Evolutionary conservation across 2,797 vertebrate species (phyloP), one percentile per base, ranked within the genome.

Genomic region (Miichthys miiuy): DNA sequence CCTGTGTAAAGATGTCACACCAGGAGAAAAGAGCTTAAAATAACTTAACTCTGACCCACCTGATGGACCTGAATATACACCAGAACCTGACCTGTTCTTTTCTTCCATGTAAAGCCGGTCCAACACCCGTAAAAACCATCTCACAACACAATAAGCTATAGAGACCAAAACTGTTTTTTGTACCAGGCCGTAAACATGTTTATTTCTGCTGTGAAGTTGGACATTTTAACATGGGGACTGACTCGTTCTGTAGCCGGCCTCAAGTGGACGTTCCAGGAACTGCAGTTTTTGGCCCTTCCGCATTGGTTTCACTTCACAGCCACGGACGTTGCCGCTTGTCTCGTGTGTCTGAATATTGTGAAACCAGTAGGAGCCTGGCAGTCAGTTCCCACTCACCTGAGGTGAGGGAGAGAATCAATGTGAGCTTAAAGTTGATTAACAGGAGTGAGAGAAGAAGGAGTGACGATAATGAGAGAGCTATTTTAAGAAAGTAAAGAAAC

Each of bases 1-100:
- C 50, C 55, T 16, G 38, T 42, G 70, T 46, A 6, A 54, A 64
- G n/a, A 77, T 51, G 21, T 70, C 38, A 57, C 50, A 62, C 10
- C 38, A 68, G 68, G 21, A 63, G 44, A 72, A 17, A 4, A 23
- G 13, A 16, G 20, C 17, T 62, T 61, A 13, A 75, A 52, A 55
- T 54, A 50, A 20, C 46, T 41, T 16, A 47, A 50, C 51, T n/a
- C 8, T 75, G 66, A 71, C 63, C 17, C 9, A 66, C 38, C 46
- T 70, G 38, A 27, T n/a, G 27, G n/a, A 9, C 25, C 41, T 55
- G 14, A 47, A 25, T n/a, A 42, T 25, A 60, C 11, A 8, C 52
- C 30, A n/a, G 38, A 20, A 34, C 38, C 12, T 75, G 52, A 67
- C 46, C 27, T 60, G 38, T n/a, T 34, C 44, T 66, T 12, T 67